Percentiles rank a stretch among this genome's conserved stretches.
phyloP scores from a whole-genome alignment of 2,888 invertebrate genomes.

The Hanleya hanleyi region DNA sequence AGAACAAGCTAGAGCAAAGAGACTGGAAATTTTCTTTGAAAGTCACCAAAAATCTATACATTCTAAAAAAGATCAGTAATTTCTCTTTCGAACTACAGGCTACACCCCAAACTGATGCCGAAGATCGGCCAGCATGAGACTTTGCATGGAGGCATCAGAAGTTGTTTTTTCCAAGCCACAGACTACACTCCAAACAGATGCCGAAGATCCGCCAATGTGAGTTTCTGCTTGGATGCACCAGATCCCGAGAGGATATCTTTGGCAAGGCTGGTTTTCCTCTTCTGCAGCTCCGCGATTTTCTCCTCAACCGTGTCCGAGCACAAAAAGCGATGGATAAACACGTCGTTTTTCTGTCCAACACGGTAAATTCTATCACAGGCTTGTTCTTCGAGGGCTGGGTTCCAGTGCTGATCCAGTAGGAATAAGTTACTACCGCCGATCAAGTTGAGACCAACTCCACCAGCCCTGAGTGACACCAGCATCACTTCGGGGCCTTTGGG shows the following conservation, averaged over 20 bases:
- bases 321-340: conserved; percentile 89
- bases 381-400: conserved; percentile 95
- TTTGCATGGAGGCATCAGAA: too few relatives aligned
- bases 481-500: conserved; percentile 78
- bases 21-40: too few relatives aligned
- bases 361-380: conserved; percentile 95
- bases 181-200: conserved; percentile 72
- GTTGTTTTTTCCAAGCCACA: too few relatives aligned
- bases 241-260: conserved; percentile 81
- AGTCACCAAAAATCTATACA: too few relatives aligned
- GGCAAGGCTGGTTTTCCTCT: conserved; percentile 85
- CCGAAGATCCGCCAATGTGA: conserved; percentile 84
- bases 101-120: too few relatives aligned
- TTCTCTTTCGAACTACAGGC: too few relatives aligned
- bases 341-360: conserved; percentile 88
- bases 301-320: conserved; percentile 91
- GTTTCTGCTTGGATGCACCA: conserved; percentile 79
- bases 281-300: conserved; percentile 86
- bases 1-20: too few relatives aligned
- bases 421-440: conserved; percentile 94
- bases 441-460: conserved; percentile 95
- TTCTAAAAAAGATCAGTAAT: too few relatives aligned
- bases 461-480: conserved; percentile 91
- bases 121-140: too few relatives aligned
- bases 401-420: conserved; percentile 95